Percentiles rank a stretch among this genome's conserved stretches.
These are phyloP conservation scores for Anastrepha ludens DNA, from an alignment of 1,140 invertebrate species.

Conservation along the genomic window DNA sequence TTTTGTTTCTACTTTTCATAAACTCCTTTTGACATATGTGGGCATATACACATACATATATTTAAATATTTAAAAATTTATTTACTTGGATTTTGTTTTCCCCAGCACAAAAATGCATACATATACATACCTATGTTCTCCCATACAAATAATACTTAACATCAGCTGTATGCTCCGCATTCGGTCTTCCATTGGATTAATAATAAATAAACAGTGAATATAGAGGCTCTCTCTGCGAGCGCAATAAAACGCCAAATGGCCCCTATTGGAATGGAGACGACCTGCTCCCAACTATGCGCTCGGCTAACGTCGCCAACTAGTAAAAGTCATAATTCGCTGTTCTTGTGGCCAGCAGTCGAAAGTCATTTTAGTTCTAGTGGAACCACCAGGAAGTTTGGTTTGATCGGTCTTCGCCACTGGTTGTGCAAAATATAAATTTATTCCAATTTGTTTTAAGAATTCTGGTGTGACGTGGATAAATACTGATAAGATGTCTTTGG, in stretches of 20 bases:
- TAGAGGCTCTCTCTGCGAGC: not conserved
- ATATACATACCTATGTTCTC: too few relatives aligned
- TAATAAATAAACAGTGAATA: slow-evolving; percentile 1
- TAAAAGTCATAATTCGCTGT: not conserved
- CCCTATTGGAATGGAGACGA: not conserved
- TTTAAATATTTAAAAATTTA: not conserved
- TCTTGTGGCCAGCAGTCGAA: not conserved
- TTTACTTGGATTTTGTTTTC: not conserved
- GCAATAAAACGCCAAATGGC: not conserved
- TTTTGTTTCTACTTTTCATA: too few relatives aligned
- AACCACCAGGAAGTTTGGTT: slow-evolving; percentile 67
- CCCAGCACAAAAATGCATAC: not conserved
- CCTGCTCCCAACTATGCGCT: not conserved
- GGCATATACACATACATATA: not conserved
- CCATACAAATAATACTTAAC: too few relatives aligned
- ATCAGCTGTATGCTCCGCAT: too few relatives aligned
- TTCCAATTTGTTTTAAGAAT: slow-evolving; percentile 28
- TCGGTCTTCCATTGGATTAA: not conserved
- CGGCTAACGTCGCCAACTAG: not conserved
- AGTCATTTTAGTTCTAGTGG: slow-evolving; percentile 68
- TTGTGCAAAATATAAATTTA: not conserved
- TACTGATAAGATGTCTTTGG: slow-evolving; percentile 65
- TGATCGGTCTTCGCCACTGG: slow-evolving; percentile 55
- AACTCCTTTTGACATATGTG: too few relatives aligned
- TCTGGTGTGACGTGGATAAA: slow-evolving; percentile 56